Percentiles rank a stretch among this genome's conserved stretches.
These are phyloP conservation scores for Drosophila lutescens DNA, from an alignment of 2,888 invertebrate species.

Conservation along the genomic window DNA sequence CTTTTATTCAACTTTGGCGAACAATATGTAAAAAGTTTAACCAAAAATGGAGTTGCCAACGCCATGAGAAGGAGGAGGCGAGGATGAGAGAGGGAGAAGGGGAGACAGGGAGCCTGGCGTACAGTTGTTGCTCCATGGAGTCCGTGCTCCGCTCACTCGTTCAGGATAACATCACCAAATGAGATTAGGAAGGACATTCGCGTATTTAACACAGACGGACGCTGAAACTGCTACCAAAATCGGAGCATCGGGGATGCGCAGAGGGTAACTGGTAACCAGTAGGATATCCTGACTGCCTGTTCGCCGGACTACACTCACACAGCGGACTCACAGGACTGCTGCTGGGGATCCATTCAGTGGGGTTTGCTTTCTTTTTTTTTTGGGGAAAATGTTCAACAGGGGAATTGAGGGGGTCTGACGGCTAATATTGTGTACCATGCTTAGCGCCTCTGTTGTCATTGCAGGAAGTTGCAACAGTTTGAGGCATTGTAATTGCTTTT, in stretches of 20 bases:
- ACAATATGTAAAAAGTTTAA: conserved; percentile 72
- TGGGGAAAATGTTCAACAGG: conserved; percentile 26
- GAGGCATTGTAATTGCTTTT: conserved; percentile 81
- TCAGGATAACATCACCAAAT: conserved; percentile 76
- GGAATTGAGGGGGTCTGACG: conserved; percentile 20
- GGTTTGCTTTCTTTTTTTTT: conserved; percentile 25
- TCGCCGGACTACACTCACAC: conserved; percentile 52
- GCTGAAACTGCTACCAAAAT: conserved; percentile 39
- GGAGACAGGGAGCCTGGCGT: conserved; percentile 5
- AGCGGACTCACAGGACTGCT: conserved; percentile 22
- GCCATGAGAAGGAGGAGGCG: not conserved
- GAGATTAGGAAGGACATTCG: conserved; percentile 82
- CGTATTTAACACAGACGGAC: conserved; percentile 71
- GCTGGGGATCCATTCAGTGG: conserved; percentile 26
- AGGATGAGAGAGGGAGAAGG: not conserved
- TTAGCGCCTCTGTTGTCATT: conserved; percentile 70
- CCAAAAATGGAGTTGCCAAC: conserved; percentile 57
- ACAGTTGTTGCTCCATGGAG: conserved; percentile 34
- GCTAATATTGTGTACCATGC: conserved; percentile 67
- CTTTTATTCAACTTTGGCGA: conserved; percentile 32
- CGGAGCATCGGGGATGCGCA: conserved; percentile 23
- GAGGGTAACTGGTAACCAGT: conserved; percentile 55
- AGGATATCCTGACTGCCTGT: conserved; percentile 77
- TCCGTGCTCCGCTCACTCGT: conserved; percentile 48
- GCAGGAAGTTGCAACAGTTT: conserved; percentile 79